Conservation (phyloP, 2,888 invertebrate genomes). For the Agrenia bidenticulata region DNA sequence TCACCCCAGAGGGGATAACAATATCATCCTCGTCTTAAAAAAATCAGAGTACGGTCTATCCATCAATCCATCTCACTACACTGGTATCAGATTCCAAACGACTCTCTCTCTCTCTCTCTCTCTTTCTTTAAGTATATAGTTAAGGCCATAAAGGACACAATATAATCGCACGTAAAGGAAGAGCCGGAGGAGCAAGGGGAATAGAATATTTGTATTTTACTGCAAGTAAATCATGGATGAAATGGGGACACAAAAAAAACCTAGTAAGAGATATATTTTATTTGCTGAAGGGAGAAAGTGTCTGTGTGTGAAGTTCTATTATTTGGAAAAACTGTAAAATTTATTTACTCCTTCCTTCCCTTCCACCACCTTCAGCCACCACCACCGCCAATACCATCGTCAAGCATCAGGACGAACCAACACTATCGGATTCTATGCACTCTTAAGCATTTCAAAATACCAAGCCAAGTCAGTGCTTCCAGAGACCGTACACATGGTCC, state of each 20-base stretch:
- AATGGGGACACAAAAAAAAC: constrained; percentile 12
- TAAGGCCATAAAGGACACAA: not conserved
- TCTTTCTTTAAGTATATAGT: not conserved
- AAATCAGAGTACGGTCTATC: too few species aligned
- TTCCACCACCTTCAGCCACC: not conserved
- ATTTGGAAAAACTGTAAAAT: constrained; percentile 4
- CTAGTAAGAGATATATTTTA: constrained; percentile 1
- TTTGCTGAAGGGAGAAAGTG: constrained; percentile 2
- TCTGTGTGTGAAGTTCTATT: too few species aligned
- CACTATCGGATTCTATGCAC: not conserved
- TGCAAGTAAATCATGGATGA: constrained; percentile 19
- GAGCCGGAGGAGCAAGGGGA: not conserved
- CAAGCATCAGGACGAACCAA: not conserved
- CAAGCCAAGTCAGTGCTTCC: too few species aligned
- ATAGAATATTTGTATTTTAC: not conserved
- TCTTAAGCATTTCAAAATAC: not conserved
- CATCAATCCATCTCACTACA: too few species aligned
- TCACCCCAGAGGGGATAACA: too few species aligned
- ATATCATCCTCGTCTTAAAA: too few species aligned
- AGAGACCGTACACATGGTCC: too few species aligned
- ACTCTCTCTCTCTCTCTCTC: too few species aligned
- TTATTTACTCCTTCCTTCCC: constrained; percentile 8
- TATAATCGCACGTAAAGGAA: constrained; percentile 14
- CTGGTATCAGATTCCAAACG: too few species aligned
- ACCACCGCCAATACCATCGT: not conserved